These are phyloP conservation scores for Colossoma macropomum DNA, from an alignment of 2,113 vertebrate species.

Conservation along the genomic window DNA sequence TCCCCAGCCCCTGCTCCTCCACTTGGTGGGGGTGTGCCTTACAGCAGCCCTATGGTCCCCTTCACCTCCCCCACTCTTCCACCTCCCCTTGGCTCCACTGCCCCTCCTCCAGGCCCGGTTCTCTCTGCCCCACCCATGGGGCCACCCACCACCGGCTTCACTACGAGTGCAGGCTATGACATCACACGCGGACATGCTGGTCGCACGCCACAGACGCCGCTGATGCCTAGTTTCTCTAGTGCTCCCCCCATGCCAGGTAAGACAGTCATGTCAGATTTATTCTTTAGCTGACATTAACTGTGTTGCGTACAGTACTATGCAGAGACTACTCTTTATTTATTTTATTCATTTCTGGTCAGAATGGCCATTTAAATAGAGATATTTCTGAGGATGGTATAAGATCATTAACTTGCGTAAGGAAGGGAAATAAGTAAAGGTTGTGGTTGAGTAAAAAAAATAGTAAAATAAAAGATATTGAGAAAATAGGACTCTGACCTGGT, in stretches of 20 bases:
- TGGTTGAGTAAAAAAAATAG: too few relatives aligned
- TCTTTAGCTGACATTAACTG: too few relatives aligned
- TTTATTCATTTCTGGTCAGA: too few relatives aligned
- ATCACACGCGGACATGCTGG: conserved; percentile 94
- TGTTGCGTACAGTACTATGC: too few relatives aligned
- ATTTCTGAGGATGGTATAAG: too few relatives aligned
- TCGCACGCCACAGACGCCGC: conserved; percentile 90
- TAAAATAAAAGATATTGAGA: too few relatives aligned
- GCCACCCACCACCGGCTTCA: conserved; percentile 85
- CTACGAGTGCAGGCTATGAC: conserved; percentile 82
- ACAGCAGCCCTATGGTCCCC: conserved; percentile 55
- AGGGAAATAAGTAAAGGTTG: too few relatives aligned
- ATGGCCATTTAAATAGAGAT: too few relatives aligned
- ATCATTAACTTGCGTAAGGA: too few relatives aligned
- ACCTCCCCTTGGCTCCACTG: conserved; percentile 50
- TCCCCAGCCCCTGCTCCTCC: conserved; percentile 48
- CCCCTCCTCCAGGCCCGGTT: conserved; percentile 59
- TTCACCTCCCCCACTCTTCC: conserved; percentile 48
- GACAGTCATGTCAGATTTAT: not conserved
- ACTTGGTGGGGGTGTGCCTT: conserved; percentile 56
- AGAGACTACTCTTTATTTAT: too few relatives aligned
- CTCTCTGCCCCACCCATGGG: conserved; percentile 74
- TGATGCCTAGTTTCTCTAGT: conserved; percentile 90
- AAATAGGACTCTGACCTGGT: too few relatives aligned
- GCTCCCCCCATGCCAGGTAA: conserved; percentile 81